Percentiles rank a stretch among this genome's conserved stretches.
phyloP scores from a whole-genome alignment of 92 coral and sea anemone species.

The Anthopleura xanthogrammica region DNA sequence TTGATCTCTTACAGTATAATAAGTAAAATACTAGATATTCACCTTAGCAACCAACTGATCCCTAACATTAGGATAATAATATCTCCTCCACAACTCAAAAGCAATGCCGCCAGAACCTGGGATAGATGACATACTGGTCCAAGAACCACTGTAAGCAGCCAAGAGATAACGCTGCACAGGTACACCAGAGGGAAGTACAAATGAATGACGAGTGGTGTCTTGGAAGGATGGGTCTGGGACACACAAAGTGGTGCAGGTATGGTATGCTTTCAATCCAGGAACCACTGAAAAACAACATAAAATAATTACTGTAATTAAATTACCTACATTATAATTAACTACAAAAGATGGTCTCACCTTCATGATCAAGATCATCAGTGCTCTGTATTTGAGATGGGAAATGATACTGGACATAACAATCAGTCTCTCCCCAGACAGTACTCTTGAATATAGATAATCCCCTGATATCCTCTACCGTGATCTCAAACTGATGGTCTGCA shows the following conservation, averaged over 20 bases:
- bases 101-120: conserved; percentile 83
- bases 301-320: no score
- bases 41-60: conserved; percentile 99
- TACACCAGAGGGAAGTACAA: conserved; percentile 73
- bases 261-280: conserved; percentile 76
- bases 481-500: conserved; percentile 93
- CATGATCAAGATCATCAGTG: conserved; percentile 43
- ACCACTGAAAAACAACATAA: conserved; percentile 37
- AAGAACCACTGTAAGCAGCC: conserved; percentile 93
- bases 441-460: conserved; percentile 83
- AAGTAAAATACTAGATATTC: neutral
- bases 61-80: conserved; percentile 92
- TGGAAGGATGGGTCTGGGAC: conserved; percentile 94
- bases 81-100: conserved; percentile 95
- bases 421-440: conserved; percentile 96
- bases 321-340: neutral
- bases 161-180: conserved; percentile 87
- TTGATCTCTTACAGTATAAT: neutral
- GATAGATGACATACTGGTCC: conserved; percentile 62
- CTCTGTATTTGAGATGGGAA: conserved; percentile 78
- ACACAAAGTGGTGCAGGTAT: conserved; percentile 87
- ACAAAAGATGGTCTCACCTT: conserved; percentile 50
- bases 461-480: conserved; percentile 80
- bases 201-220: conserved; percentile 80
- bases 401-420: conserved; percentile 95